Conservation (phyloP, 1,140 invertebrate species). For the Ooceraea biroi region DNA sequence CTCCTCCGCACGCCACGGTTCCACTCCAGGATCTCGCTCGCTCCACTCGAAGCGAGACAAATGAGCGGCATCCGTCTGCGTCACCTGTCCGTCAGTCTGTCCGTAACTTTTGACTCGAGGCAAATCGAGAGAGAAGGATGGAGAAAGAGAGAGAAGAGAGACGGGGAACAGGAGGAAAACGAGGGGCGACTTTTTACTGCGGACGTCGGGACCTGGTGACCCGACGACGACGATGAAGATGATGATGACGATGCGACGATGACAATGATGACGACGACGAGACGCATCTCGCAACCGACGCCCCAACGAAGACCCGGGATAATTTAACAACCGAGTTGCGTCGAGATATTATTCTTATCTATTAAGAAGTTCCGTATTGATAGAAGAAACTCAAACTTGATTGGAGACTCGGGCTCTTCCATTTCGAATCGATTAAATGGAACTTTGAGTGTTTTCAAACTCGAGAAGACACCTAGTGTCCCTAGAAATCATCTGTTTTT, state of each 20-base stretch:
- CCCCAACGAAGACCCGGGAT: slow-evolving; percentile 5
- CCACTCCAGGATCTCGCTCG: slow-evolving; percentile 66
- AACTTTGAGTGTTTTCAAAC: not conserved
- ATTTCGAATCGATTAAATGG: slow-evolving; percentile 1
- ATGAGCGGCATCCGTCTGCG: slow-evolving; percentile 86
- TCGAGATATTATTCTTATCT: slow-evolving; percentile 31
- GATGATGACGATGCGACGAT: slow-evolving; percentile 5
- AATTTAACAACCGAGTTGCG: slow-evolving; percentile 8
- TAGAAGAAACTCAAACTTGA: not conserved
- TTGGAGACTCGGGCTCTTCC: not conserved
- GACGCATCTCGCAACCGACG: slow-evolving; percentile 18
- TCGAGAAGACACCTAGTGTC: not conserved
- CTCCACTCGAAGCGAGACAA: slow-evolving; percentile 85
- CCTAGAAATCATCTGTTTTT: too few species aligned
- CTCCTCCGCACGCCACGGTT: slow-evolving; percentile 27
- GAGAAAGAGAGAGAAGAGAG: slow-evolving; percentile 48
- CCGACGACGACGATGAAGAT: slow-evolving; percentile 65
- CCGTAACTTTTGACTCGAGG: slow-evolving; percentile 81
- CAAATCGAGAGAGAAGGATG: slow-evolving; percentile 65
- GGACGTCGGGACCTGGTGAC: slow-evolving; percentile 53
- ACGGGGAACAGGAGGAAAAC: slow-evolving; percentile 65
- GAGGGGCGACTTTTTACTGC: slow-evolving; percentile 68
- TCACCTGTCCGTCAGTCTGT: slow-evolving; percentile 85
- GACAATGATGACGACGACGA: slow-evolving; percentile 28
- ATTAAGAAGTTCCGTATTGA: not conserved